Conservation (phyloP, 1,140 invertebrate species). For the Pachypeltis micranthus region DNA sequence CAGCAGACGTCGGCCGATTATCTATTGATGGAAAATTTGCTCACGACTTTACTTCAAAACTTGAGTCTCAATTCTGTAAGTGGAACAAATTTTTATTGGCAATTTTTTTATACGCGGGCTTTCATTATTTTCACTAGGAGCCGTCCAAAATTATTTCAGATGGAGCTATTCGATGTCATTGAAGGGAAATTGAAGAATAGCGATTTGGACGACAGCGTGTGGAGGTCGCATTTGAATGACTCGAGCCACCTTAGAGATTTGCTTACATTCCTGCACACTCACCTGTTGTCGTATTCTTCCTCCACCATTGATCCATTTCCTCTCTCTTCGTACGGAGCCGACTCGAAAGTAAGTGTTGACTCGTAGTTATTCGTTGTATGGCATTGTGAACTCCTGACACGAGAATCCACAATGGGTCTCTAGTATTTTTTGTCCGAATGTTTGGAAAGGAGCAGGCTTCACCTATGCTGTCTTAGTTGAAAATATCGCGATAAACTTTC, state of each 20-base stretch:
- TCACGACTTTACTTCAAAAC: slow-evolving; percentile 45
- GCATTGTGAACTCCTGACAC: too few relatives aligned
- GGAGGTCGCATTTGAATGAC: slow-evolving; percentile 3
- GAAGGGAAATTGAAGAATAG: slow-evolving; percentile 11
- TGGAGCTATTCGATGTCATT: slow-evolving; percentile 17
- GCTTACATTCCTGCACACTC: slow-evolving; percentile 47
- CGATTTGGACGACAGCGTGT: slow-evolving; percentile 12
- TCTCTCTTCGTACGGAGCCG: background rate
- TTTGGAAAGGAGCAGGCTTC: too few relatives aligned
- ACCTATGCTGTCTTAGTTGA: too few relatives aligned
- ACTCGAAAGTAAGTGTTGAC: background rate
- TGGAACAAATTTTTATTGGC: slow-evolving; percentile 9
- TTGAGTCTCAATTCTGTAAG: slow-evolving; percentile 43
- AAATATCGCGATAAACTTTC: too few relatives aligned
- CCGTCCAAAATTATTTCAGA: slow-evolving; percentile 18
- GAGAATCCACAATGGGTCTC: too few relatives aligned
- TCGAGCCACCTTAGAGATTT: slow-evolving; percentile 38
- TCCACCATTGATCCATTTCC: slow-evolving; percentile 10
- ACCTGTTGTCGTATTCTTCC: slow-evolving; percentile 41
- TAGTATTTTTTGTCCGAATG: too few relatives aligned
- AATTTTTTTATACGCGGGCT: slow-evolving; percentile 7
- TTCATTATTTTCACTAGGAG: background rate
- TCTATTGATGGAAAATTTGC: slow-evolving; percentile 40
- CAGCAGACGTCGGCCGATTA: slow-evolving; percentile 31
- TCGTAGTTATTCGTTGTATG: too few relatives aligned